Base-by-base conservation (phyloP, 2,888 invertebrate species). In the Tanypteryx hageni region DNA sequence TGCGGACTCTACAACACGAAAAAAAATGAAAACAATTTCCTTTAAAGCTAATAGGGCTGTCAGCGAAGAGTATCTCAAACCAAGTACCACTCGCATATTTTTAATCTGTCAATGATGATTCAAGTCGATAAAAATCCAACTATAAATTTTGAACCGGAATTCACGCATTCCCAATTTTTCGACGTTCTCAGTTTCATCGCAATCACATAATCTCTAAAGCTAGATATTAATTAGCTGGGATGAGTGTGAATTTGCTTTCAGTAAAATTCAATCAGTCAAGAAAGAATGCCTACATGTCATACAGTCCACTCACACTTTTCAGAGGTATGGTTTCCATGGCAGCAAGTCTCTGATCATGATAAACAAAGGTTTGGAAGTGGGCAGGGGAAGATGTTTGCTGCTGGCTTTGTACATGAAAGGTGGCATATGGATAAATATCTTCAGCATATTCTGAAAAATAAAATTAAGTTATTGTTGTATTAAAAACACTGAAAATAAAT, bases 401-500 rank as follows among this genome's bases (percentile, higher is more conserved):
- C 92, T 94, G 93, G 64, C 93, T 93, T 44, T 94, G 94, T 59
- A 95, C 94, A 93, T 94, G 94, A 93, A 94, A 94, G 44, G 94
- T 95, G 27, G 94, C 94, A 93, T 94, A 94, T 18, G 94, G 94
- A 91, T 94, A 94, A 81, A 94, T 94, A 92, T 94, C 94, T 92
- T 94, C 94, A 22, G 94, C 94, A 93, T 94, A 94, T 93, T 94
- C 94, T 94, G 93, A 82, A 93, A 93, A 57, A 92, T 44, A 92
- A 92, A 92, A 92, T 85, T 84, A 84, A 44, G 84, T 92, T 59
- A 89, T 58, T 61, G 44, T 82, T 92, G 85, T 56, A 89, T 61
- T 58, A 56, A 86, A n/a, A 61, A 68, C 58, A 85, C 76, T 76
- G 59, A 61, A 91, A 91, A 59, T 44, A n/a, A 58, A 64, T 44